Conservation (phyloP, 2,888 invertebrate genomes). For the Minunthozetes semirufus region DNA sequence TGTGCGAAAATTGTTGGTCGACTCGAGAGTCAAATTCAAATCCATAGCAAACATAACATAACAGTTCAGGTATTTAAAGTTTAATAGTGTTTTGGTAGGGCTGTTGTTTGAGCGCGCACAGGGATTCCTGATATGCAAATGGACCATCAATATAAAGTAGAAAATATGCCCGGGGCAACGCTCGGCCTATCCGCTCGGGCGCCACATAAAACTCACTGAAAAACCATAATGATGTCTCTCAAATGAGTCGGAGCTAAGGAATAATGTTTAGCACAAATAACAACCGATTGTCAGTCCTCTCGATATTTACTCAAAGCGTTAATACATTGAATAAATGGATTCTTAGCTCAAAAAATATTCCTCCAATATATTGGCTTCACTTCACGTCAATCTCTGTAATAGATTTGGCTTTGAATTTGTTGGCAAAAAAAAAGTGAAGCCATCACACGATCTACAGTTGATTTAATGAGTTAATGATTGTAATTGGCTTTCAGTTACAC, state of each 20-base stretch:
- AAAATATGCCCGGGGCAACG: constrained; percentile 8
- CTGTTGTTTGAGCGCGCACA: not conserved
- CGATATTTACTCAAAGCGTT: constrained; percentile 5
- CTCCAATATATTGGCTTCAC: not conserved
- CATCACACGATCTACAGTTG: too few species aligned
- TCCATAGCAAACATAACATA: too few species aligned
- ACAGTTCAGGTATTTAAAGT: too few species aligned
- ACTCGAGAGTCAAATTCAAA: too few species aligned
- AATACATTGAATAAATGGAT: not conserved
- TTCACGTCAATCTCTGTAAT: constrained; percentile 3
- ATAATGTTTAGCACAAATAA: not conserved
- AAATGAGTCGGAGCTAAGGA: not conserved
- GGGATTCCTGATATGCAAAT: constrained; percentile 22
- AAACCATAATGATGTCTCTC: constrained; percentile 5
- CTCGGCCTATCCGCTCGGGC: not conserved
- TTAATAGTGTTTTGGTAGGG: not conserved
- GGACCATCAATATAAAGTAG: constrained; percentile 21
- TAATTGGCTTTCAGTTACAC: too few species aligned
- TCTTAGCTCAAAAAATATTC: not conserved
- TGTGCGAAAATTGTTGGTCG: too few species aligned
- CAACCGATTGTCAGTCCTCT: not conserved
- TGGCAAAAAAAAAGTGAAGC: too few species aligned
- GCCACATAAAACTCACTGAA: constrained; percentile 15
- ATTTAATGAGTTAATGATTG: too few species aligned
- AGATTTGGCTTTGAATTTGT: too few species aligned